Base-by-base conservation (phyloP, 1,140 invertebrate species). In the Drosophila nigrodunni region DNA sequence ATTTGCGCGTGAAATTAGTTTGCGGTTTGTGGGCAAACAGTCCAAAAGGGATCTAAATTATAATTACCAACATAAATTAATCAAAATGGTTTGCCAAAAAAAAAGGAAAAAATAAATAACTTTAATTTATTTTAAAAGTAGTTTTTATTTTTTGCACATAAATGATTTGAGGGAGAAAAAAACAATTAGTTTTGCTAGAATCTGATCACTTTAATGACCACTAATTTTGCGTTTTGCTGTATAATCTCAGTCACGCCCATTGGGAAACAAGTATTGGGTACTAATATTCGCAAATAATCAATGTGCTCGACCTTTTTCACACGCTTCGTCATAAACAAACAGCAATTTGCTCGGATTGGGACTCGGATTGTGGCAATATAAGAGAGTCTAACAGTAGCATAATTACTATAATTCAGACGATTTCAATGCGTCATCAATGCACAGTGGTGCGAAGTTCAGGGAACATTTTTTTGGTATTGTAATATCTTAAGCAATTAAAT, bases 1-100 rank as follows among this genome's bases (percentile, higher is more conserved):
- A 46, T 85, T 69, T 78, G 62, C 64, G 67, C 59, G 74, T 86
- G 58, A 76, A 86, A 86, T 86, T 86, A 78, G 82, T 78, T 82
- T 76, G 73, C 46, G 73, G 73, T 72, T 43, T 67, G 74, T 52
- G 82, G 79, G 44, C 49, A 21, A 21, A 35, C 47, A 11, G 15
- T 11, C 41, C n/a, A 3, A 35, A 50, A 52, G 10, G 43, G 43
- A 49, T 11, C n/a, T 30, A 41, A 60, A 58, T 77, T 77, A 71
- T 87, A 82, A 87, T 88, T 82, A 74, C 43, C 60, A 44, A 74
- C 66, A 82, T 82, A 15, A 68, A 88, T 77, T 77, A 69, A 74
- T 61, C n/a, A 54, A 88, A 87, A 73, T 74, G 54, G 57, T 69
- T 64, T 11, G 10, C 6, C 30, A n/a, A 0, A 52, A 8, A 49